Conservation (phyloP, 2,113 vertebrate species). For the Hippocampus barbouri region DNA sequence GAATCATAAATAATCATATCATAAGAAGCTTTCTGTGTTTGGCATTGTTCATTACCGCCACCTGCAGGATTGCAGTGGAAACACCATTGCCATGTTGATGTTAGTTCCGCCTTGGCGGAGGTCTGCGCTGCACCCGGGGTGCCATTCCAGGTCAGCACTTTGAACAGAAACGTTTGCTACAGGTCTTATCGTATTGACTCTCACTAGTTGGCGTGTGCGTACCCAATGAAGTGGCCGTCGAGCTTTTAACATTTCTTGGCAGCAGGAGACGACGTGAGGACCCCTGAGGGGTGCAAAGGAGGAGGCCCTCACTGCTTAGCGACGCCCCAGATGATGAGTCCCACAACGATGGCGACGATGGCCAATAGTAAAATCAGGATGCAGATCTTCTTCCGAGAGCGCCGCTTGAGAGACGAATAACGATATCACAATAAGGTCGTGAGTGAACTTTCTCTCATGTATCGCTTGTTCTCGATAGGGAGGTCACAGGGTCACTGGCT, state of each 20-base stretch:
- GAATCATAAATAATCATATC: too few relatives aligned
- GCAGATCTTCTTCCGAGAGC: conserved; percentile 92
- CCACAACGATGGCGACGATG: conserved; percentile 70
- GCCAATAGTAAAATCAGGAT: conserved; percentile 80
- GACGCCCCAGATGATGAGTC: conserved; percentile 75
- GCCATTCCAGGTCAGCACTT: not conserved
- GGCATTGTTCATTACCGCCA: not conserved
- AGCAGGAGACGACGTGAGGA: not conserved
- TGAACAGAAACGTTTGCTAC: not conserved
- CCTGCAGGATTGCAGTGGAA: not conserved
- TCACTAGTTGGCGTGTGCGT: not conserved
- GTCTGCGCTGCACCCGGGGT: not conserved
- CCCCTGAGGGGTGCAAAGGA: not conserved
- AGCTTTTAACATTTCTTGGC: conserved; percentile 1
- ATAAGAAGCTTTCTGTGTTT: not conserved
- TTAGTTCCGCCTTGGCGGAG: not conserved
- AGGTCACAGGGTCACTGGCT: not conserved
- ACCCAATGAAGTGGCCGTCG: not conserved
- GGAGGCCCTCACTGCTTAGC: conserved; percentile 24
- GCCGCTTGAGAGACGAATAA: conserved; percentile 69
- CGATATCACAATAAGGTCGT: not conserved
- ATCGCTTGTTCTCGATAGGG: not conserved
- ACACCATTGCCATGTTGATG: not conserved
- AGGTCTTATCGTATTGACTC: not conserved
- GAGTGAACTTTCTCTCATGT: not conserved